Evolutionary conservation across 2,888 invertebrate species (phyloP), one percentile per base, ranked within the genome.

Genomic region (Cephus runcator): DNA sequence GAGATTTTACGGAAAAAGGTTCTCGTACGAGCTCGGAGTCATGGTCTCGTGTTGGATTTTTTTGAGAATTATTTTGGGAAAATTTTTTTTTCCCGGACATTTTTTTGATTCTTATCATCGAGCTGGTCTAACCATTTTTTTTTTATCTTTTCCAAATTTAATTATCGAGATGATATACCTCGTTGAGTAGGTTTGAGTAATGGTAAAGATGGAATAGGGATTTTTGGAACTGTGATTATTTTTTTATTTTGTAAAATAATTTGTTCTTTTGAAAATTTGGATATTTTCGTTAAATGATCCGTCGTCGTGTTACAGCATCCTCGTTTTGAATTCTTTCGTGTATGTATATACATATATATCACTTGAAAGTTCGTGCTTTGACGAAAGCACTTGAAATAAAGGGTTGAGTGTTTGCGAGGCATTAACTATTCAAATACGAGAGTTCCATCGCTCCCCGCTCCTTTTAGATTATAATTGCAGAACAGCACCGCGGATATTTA

Each of bases 381-480:
- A 69, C 15, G 23, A 75, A 77, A 77, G 75, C 75, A 77, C 77
- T 77, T 77, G 77, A 77, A 77, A 75, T 75, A 77, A 77, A 75
- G 75, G 77, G 75, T 75, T 71, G 69, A 77, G 77, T 75, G 77
- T 77, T 75, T 77, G 77, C 77, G 56, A 75, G 77, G 69, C 77
- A 77, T 77, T 77, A 77, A 77, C 77, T 77, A 77, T 77, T 74
- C 75, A 77, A 77, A 77, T 77, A 77, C 75, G 75, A 71, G 71
- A 31, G 23, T 31, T 4, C 71, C 12, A 3, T n/a, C 30, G 12
- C 34, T 35, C 35, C 33, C 71, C 31, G 4, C 71, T 34, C 36
- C 40, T 40, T 69, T 77, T 75, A 71, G 75, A 77, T 77, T 77
- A 77, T 77, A 77, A 77, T 77, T 77, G 77, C 75, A 75, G 77